phyloP scores from a whole-genome alignment of 2,888 invertebrate species.

The Pammene aurita region DNA sequence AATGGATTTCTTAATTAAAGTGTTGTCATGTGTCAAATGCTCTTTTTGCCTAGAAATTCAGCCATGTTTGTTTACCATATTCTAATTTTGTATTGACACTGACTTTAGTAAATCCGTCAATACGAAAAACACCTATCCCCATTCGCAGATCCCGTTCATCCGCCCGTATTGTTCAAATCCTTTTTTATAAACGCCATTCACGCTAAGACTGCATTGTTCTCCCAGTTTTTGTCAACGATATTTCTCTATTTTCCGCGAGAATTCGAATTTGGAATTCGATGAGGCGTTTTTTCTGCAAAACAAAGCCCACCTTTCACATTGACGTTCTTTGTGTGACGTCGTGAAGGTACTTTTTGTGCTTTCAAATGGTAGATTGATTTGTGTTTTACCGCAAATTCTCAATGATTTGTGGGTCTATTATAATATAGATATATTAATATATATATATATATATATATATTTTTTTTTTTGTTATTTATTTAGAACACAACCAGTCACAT shows the following conservation, averaged over 20 bases:
- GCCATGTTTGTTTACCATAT: no score
- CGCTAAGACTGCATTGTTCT: slow-evolving; percentile 64
- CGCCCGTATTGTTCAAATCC: slow-evolving; percentile 54
- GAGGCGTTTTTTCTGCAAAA: slow-evolving; percentile 39
- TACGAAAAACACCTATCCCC: background rate
- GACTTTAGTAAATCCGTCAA: no score
- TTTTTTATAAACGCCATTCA: slow-evolving; percentile 59
- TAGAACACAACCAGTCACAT: no score
- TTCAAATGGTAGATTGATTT: background rate
- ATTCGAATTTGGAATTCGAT: slow-evolving; percentile 56
- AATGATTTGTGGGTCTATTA: no score
- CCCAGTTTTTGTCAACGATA: slow-evolving; percentile 53
- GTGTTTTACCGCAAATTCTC: background rate
- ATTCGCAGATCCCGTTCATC: slow-evolving; percentile 51
- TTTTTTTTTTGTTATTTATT: no score
- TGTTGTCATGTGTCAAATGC: no score
- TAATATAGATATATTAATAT: no score
- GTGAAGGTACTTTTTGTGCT: slow-evolving; percentile 7
- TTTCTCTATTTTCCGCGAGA: slow-evolving; percentile 54
- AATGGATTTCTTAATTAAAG: no score
- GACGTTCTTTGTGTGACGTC: slow-evolving; percentile 15
- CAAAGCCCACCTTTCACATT: slow-evolving; percentile 13
- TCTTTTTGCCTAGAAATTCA: no score
- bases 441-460: no score
- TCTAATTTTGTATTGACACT: no score